Base-by-base conservation (phyloP, 2,888 invertebrate species). In the Gryllus longicercus region DNA sequence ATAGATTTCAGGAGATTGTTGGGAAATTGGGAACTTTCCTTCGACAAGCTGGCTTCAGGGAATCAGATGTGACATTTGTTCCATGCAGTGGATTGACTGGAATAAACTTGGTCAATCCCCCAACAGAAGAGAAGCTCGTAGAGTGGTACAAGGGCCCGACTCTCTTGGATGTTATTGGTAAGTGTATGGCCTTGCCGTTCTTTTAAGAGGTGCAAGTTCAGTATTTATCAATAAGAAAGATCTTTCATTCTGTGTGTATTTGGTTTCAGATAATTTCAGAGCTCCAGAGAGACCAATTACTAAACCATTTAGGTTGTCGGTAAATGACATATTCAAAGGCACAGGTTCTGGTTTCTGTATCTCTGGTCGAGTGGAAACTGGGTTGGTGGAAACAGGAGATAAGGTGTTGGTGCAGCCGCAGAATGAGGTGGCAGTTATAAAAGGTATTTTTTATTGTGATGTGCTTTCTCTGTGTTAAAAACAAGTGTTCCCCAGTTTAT, bases 31-130 rank as follows among this genome's bases (percentile, higher is more conserved):
- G 92, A 84, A 86, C 88, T 14, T 97, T 97, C 85, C 87, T 99
- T 49, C 96, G 95, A 87, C 96, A 96, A 87, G 96, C 95, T 23
- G 98, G 98, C 2, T 98, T 95, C 86, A 94, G 94, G 85, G 96
- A 97, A 51, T 89, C 90, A 12, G 95, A 96, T 86, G 92, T 98
- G 0, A 92, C 91, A 2, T 99, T 93, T 87, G 94, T 99, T 21
- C 99, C 99, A 3, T 97, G 98, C 85, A 97, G 97, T 83, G 99
- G 99, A 4, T 88, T 99, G n/a, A 94, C 93, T 1, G 99, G 99
- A 14, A 96, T 97, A 86, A 99, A 99, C 89, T 89, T 98, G 80
- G 91, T 92, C 0, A 90, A 92, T 82, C 87, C 91, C 79, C 91
- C 95, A 1, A 90, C 89, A 74, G 93, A 93, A 85, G 88, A 89